Base-by-base conservation (phyloP, 2,888 invertebrate species). In the Tryphoninae sp. region DNA sequence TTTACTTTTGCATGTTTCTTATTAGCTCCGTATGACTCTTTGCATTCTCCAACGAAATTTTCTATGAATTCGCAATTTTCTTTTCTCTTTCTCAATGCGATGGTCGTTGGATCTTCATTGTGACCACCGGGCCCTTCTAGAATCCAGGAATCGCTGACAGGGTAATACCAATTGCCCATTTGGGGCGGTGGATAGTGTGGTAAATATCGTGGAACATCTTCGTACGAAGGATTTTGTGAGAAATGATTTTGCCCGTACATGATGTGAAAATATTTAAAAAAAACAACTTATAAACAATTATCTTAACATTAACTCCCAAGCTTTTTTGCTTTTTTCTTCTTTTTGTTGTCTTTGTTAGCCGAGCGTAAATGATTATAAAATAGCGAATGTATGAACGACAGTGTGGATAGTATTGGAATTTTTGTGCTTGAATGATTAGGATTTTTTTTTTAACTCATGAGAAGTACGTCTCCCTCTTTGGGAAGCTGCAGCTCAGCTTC, bases 401-500 rank as follows among this genome's bases (percentile, higher is more conserved):
- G 22, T 69, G 73, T 23, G n/a, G 2, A 22, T 58, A 45, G 23
- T 33, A 61, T 59, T 73, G 62, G 68, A 69, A 68, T 75, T 71
- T 55, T 22, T 40, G 55, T 11, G 19, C 55, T n/a, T 51, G 59
- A 71, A 55, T 19, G 1, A 6, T 59, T 16, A 16, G n/a, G 0
- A 7, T 16, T 16, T n/a, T 72, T n/a, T 19, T 19, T 76, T 61
- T 69, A 80, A 77, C 61, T 81, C 81, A 75, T 62, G 42, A 72
- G 68, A 40, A 82, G 77, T 8, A 83, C 71, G 51, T 88, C 88
- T 33, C 86, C 87, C 51, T 89, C 87, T 75, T 89, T 89, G 1
- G 90, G 88, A 22, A 92, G 84, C 68, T 92, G 89, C 11, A 71
- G 65, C 80, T 88, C 88, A 0, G 92, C 92, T 73, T 92, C 96